Evolutionary conservation across 2,888 invertebrate species (phyloP).

Genomic region (Apeira syringaria): DNA sequence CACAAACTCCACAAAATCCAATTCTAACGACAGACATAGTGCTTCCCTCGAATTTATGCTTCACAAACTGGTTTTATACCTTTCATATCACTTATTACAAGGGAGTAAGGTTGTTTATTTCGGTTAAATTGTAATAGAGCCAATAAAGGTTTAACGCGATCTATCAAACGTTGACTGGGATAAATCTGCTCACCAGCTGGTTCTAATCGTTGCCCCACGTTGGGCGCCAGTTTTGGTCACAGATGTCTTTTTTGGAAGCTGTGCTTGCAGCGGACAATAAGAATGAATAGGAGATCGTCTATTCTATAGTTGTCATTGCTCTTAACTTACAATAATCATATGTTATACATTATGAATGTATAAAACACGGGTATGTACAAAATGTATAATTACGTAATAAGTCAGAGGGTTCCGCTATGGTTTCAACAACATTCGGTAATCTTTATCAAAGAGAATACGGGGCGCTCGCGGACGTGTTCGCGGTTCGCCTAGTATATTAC

Average conservation of each 20-base stretch:
- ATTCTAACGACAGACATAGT: constrained; percentile 21
- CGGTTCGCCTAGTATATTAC: too few relatives aligned
- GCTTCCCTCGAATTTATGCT: constrained; percentile 21
- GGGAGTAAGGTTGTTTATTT: constrained; percentile 21
- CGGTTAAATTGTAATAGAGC: constrained; percentile 2
- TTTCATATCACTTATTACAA: constrained; percentile 16
- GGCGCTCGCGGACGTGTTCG: too few relatives aligned
- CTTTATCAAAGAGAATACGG: too few relatives aligned
- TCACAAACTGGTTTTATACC: constrained; percentile 12
- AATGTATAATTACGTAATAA: too few relatives aligned
- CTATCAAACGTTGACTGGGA: constrained; percentile 47
- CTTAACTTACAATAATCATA: too few relatives aligned
- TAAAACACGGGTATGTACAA: too few relatives aligned
- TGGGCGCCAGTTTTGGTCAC: constrained; percentile 39
- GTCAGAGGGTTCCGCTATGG: too few relatives aligned
- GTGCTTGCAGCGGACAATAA: background rate
- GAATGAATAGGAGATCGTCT: background rate
- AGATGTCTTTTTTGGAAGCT: constrained; percentile 15
- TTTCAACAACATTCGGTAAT: too few relatives aligned
- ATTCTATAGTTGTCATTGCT: too few relatives aligned
- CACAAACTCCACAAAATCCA: constrained; percentile 28
- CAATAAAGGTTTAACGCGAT: constrained; percentile 31
- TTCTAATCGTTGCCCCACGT: constrained; percentile 41
- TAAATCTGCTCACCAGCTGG: constrained; percentile 45
- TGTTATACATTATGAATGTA: too few relatives aligned